phyloP scores from a whole-genome alignment of 2,888 invertebrate genomes.

The Ditula angustiorana region DNA sequence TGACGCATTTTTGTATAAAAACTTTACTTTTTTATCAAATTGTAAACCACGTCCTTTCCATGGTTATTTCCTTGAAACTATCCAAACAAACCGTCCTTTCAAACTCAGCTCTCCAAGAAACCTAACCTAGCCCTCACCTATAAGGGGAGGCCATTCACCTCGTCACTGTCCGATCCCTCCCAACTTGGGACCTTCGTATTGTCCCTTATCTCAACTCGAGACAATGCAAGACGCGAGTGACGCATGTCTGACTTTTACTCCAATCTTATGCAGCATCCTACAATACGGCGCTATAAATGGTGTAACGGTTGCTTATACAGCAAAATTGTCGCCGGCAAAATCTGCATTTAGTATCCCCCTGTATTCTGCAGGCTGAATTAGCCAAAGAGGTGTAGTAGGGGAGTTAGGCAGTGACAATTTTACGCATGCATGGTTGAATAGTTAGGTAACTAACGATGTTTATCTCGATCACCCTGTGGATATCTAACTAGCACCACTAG shows the following conservation, averaged over 20 bases:
- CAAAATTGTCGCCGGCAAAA: not conserved
- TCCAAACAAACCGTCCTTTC: not conserved
- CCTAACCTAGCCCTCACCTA: conserved; percentile 2
- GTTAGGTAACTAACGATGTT: too few species aligned
- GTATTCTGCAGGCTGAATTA: too few species aligned
- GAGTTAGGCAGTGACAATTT: too few species aligned
- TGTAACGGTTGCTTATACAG: not conserved
- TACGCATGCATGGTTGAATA: too few species aligned
- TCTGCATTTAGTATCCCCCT: not conserved
- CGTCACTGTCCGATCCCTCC: conserved; percentile 28
- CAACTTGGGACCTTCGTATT: conserved; percentile 38
- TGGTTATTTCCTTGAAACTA: too few species aligned
- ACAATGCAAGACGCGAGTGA: conserved; percentile 36
- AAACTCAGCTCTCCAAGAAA: conserved; percentile 7
- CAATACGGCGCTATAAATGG: not conserved
- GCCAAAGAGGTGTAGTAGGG: too few species aligned
- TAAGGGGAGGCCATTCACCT: conserved; percentile 21
- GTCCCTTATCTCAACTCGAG: conserved; percentile 37
- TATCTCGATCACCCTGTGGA: too few species aligned
- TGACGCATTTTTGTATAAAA: too few species aligned
- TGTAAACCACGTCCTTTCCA: too few species aligned
- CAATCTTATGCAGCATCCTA: conserved; percentile 10
- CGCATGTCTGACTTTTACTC: conserved; percentile 37
- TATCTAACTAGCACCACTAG: too few species aligned
- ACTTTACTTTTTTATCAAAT: too few species aligned